Evolutionary conservation across 2,888 invertebrate genomes (phyloP), one percentile per base, ranked within the genome.

Genomic region (Aelia acuminata): DNA sequence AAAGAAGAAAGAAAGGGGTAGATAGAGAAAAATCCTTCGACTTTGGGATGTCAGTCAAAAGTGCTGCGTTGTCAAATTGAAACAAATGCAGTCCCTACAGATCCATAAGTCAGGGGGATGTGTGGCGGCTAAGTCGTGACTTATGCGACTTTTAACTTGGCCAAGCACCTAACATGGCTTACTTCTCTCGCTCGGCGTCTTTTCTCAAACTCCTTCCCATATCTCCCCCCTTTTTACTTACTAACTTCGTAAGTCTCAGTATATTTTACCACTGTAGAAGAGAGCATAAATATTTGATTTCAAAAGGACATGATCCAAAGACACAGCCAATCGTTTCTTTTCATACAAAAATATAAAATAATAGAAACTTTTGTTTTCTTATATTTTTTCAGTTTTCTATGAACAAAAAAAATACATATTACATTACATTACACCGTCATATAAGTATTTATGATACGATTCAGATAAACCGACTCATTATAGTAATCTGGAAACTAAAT

Each of bases 61-160:
- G 43, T 80, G 80, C 2, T 5, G 80, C 39, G 43, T 22, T 43
- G 80, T 80, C 80, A 80, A 80, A 80, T 80, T 80, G 80, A 80
- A 80, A 80, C 80, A 80, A 80, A 80, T 80, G 80, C 43, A 43
- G 80, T 80, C 80, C 80, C 80, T 13, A 35, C 80, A 80, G 80
- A 80, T 80, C 80, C 80, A 80, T 80, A 80, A 80, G 80, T 80
- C 80, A 43, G 39, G 80, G n/a, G n/a, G 39, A 43, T n/a, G 1
- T 43, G 43, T 22, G 80, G 43, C 31, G 13, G 39, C 80, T 80
- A 80, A 80, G 80, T 43, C 80, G 43, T 43, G 80, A 80, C 80
- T 80, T 80, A 80, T 80, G 80, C 43, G 80, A 80, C 80, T 80
- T 80, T 80, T 43, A 80, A 80, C 80, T 80, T 80, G 20, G 43